A percentile compares a stretch with the other conserved stretches of the same genome.
These are phyloP conservation scores for Centruroides vittatus DNA, from an alignment of 1,140 invertebrate genomes.

Conservation along the genomic window DNA sequence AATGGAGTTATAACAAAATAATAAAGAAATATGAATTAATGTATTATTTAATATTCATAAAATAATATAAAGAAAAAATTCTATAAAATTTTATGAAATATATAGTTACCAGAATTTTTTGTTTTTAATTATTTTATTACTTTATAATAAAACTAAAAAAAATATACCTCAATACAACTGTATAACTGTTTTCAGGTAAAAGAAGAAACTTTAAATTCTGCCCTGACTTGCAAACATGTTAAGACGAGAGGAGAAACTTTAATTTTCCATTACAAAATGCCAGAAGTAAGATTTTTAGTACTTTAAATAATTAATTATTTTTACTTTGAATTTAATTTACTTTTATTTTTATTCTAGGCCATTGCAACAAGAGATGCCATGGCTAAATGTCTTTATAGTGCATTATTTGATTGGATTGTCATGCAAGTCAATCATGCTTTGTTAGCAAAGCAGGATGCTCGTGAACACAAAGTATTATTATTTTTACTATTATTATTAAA, in stretches of 20 bases:
- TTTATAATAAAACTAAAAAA: too few species aligned
- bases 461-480: conserved; percentile 11
- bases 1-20: too few species aligned
- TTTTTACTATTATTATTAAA: conserved; percentile 11
- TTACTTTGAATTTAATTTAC: too few species aligned
- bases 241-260: conserved; percentile 19
- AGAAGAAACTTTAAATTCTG: conserved; percentile 13
- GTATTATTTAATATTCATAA: too few species aligned
- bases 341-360: conserved; percentile 44
- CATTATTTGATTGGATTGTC: conserved; percentile 96
- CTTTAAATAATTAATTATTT: not conserved
- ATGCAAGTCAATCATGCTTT: conserved; percentile 51
- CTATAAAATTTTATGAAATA: too few species aligned
- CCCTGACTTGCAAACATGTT: conserved; percentile 16
- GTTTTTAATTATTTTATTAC: too few species aligned
- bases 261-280: conserved; percentile 16
- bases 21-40: too few species aligned
- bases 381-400: conserved; percentile 93
- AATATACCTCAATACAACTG: too few species aligned
- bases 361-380: conserved; percentile 86
- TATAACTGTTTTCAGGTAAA: conserved; percentile 2
- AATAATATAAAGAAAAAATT: too few species aligned
- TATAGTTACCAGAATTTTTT: too few species aligned
- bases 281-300: conserved; percentile 7
- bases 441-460: conserved; percentile 27